Conservation (phyloP, 2,797 vertebrate genomes). For the Apogon talboti region DNA sequence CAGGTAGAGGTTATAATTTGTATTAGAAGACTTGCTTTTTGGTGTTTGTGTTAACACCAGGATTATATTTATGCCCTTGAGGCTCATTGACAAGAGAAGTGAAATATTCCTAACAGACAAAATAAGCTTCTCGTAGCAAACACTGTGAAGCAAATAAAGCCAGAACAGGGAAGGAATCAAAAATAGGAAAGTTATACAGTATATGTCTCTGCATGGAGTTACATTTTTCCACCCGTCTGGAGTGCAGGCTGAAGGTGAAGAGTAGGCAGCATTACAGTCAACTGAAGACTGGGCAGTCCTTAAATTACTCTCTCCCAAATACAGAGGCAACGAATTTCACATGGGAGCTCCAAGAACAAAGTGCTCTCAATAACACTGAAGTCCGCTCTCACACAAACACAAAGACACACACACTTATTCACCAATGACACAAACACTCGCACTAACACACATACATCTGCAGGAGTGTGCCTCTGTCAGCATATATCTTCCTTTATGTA, state of each 20-base stretch:
- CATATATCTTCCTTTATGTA: slow-evolving; percentile 57
- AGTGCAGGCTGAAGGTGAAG: slow-evolving; percentile 29
- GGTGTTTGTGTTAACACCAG: no score
- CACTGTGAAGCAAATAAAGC: no score
- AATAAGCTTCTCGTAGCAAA: no score
- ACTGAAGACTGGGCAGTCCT: slow-evolving; percentile 38
- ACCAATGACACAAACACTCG: slow-evolving; percentile 9
- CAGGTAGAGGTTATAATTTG: no score
- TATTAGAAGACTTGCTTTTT: no score
- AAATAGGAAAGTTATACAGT: no score
- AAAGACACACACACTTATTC: not conserved
- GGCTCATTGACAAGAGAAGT: no score
- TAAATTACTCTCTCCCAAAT: slow-evolving; percentile 55
- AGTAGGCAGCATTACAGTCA: slow-evolving; percentile 38
- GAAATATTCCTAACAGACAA: no score
- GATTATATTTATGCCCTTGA: no score
- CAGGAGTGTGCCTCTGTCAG: slow-evolving; percentile 13
- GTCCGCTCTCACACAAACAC: not conserved
- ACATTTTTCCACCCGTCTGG: no score
- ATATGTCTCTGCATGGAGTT: no score
- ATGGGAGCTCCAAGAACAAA: slow-evolving; percentile 66
- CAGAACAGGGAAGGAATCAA: no score
- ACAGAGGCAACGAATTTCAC: slow-evolving; percentile 67
- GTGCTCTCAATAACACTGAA: slow-evolving; percentile 57
- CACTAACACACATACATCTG: slow-evolving; percentile 18